A percentile compares a stretch with the other conserved stretches of the same genome.
These are phyloP conservation scores for Pterocles gutturalis DNA, from an alignment of 2,113 vertebrate species.

Conservation along the genomic window DNA sequence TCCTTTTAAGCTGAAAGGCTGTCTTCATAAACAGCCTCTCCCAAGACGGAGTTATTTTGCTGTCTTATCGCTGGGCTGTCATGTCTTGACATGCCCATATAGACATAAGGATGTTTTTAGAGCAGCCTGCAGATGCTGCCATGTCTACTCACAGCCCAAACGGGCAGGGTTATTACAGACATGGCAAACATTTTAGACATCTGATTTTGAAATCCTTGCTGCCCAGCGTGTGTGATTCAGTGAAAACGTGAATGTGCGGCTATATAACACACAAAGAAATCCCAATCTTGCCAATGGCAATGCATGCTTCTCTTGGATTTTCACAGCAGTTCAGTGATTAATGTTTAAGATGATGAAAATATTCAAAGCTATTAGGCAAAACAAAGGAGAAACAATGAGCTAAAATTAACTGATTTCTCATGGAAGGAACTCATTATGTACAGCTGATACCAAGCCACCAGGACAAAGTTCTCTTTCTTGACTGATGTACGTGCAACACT, in stretches of 20 bases:
- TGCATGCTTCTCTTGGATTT: background rate
- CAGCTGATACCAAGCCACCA: background rate
- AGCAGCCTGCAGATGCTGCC: background rate
- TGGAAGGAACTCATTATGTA: background rate
- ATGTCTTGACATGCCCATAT: background rate
- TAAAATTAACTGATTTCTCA: background rate
- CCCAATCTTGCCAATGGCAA: background rate
- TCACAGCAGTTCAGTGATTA: background rate
- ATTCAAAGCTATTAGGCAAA: background rate
- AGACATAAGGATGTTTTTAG: background rate
- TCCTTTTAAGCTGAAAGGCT: background rate
- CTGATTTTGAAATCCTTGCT: background rate
- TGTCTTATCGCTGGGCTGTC: background rate
- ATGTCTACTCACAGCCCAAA: background rate
- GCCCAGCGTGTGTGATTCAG: background rate
- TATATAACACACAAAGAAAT: background rate
- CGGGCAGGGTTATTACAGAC: background rate
- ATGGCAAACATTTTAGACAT: conserved; percentile 43
- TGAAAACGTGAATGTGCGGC: background rate
- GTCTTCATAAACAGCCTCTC: background rate
- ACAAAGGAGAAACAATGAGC: background rate
- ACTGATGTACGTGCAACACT: background rate
- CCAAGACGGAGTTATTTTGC: background rate
- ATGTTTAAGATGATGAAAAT: background rate
- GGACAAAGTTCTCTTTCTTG: background rate